phyloP scores from a whole-genome alignment of 2,797 vertebrate species.

The Scolopax rusticola region DNA sequence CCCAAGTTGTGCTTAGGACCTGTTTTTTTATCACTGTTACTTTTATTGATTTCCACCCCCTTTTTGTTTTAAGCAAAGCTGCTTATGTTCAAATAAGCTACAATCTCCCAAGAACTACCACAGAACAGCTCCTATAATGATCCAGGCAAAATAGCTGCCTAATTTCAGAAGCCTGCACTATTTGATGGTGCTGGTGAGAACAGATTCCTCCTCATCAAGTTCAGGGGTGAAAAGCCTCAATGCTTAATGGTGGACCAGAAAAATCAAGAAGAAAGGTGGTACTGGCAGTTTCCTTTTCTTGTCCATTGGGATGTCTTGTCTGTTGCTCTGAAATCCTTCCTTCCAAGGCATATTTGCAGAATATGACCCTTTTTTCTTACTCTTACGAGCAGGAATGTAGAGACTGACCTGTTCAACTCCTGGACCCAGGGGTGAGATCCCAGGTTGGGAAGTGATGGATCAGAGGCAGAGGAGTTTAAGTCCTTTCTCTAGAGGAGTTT shows the following conservation, averaged over 20 bases:
- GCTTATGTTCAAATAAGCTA: neutral
- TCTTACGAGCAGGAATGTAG: conserved; percentile 29
- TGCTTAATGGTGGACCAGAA: neutral
- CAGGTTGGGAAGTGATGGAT: conserved; percentile 2
- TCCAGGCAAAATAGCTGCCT: neutral
- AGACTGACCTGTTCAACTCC: neutral
- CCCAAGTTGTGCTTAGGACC: neutral
- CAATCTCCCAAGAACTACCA: neutral
- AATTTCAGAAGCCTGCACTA: neutral
- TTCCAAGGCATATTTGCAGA: conserved; percentile 23
- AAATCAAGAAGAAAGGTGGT: neutral
- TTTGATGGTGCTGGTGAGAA: neutral
- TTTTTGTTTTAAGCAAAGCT: neutral
- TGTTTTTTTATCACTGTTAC: neutral
- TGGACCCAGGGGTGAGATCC: conserved; percentile 31
- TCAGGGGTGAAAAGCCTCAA: neutral
- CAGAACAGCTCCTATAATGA: conserved; percentile 44
- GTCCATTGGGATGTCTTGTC: neutral
- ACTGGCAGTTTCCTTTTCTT: neutral
- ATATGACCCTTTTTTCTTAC: conserved; percentile 29
- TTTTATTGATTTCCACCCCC: neutral
- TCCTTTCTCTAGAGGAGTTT: conserved; percentile 69
- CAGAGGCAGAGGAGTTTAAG: neutral
- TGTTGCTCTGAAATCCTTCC: conserved; percentile 6
- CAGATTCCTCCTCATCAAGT: neutral